Evolutionary conservation across 1,140 invertebrate species (phyloP).

Genomic region (Caenorhabditis latens): DNA sequence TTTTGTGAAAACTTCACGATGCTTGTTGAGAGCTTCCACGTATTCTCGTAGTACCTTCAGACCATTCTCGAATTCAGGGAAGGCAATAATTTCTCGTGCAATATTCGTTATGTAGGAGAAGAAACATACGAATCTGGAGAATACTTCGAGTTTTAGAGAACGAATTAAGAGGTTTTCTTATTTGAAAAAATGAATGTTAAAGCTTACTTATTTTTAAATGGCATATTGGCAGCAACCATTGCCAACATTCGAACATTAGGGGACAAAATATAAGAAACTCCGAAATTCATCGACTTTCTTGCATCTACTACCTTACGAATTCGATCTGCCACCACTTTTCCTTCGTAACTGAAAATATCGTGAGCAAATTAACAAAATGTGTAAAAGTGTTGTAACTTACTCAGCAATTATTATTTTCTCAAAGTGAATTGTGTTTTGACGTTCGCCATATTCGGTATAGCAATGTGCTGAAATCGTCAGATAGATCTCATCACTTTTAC

Average conservation of each 20-base stretch:
- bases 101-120: constrained; percentile 11
- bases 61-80: background rate
- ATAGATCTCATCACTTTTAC: constrained; percentile 7
- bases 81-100: background rate
- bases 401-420: constrained; percentile 23
- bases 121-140: constrained; percentile 28
- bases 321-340: constrained; percentile 30
- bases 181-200: background rate
- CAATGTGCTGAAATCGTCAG: constrained; percentile 4
- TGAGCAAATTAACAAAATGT: too few relatives aligned
- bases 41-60: background rate
- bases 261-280: background rate
- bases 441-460: background rate
- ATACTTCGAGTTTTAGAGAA: background rate
- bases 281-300: background rate
- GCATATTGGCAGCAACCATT: background rate
- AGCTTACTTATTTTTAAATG: background rate
- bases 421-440: constrained; percentile 20
- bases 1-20: constrained; percentile 7
- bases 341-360: constrained; percentile 17
- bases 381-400: background rate
- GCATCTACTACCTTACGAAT: constrained; percentile 22
- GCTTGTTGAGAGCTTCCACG: constrained; percentile 8
- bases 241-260: background rate
- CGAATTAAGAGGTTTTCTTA: too few relatives aligned